These are phyloP conservation scores for Hemiscyllium ocellatum DNA, from an alignment of 2,113 vertebrate genomes.

Conservation along the genomic window DNA sequence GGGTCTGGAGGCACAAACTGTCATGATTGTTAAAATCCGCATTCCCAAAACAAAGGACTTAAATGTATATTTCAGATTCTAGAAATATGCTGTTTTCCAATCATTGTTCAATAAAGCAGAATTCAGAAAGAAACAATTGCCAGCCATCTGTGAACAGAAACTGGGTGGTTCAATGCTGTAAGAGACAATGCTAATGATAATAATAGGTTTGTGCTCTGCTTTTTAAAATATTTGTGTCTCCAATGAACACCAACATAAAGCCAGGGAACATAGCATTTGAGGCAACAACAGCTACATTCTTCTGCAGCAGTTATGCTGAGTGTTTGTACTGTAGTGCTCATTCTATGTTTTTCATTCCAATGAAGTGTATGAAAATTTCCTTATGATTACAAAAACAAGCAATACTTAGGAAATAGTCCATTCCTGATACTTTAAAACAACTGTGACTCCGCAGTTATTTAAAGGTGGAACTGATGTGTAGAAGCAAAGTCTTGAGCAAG, in stretches of 20 bases:
- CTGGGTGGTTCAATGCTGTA: not conserved
- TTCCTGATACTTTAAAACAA: not conserved
- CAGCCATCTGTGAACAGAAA: not conserved
- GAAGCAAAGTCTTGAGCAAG: not conserved
- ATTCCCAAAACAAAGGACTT: not conserved
- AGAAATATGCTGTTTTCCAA: not conserved
- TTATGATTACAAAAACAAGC: not conserved
- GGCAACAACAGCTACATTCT: not conserved
- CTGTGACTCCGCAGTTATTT: not conserved
- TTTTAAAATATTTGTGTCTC: not conserved
- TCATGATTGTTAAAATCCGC: not conserved
- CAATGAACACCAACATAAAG: not conserved
- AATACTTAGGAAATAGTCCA: not conserved
- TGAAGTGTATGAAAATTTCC: not conserved
- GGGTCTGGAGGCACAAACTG: not conserved
- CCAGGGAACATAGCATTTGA: not conserved
- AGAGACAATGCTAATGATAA: not conserved
- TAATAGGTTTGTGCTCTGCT: not conserved
- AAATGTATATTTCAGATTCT: not conserved
- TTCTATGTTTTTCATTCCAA: not conserved
- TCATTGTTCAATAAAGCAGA: not conserved
- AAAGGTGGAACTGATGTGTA: not conserved
- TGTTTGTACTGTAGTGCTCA: not conserved
- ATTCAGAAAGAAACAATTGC: not conserved
- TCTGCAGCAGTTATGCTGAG: not conserved